Conservation (phyloP, 35 echinoderm and acorn worm genomes). For the Holothuria glaberrima region DNA sequence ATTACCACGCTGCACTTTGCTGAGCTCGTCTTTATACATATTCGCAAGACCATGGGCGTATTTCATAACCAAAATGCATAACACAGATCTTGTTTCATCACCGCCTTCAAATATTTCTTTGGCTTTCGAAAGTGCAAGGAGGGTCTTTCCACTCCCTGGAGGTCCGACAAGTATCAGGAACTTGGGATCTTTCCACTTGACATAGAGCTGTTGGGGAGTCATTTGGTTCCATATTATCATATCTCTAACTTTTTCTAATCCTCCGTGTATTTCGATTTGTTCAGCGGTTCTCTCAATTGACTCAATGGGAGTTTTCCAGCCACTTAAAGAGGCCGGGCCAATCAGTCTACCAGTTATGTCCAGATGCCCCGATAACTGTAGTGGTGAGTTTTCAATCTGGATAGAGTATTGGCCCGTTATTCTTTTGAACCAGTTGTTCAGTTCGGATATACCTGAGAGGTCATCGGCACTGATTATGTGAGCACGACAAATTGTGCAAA, state of each 20-base stretch:
- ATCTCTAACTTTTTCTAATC: not conserved
- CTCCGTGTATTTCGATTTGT: conserved; percentile 8
- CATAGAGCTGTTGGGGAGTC: conserved; percentile 16
- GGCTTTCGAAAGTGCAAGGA: conserved; percentile 14
- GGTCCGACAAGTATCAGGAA: conserved; percentile 13
- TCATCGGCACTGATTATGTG: conserved; percentile 22
- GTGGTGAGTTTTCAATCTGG: not conserved
- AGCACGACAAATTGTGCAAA: not conserved
- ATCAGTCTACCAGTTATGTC: conserved; percentile 18
- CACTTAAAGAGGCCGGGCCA: conserved; percentile 22
- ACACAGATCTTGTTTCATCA: not conserved
- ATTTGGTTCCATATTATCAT: not conserved
- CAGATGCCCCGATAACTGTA: not conserved
- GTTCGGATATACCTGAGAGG: not conserved
- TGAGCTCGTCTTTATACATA: not conserved
- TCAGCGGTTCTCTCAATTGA: conserved; percentile 11
- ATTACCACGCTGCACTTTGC: not conserved
- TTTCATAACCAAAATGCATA: not conserved
- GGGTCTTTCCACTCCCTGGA: no score
- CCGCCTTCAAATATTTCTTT: not conserved
- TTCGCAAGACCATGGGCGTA: not conserved
- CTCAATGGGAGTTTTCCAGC: not conserved
- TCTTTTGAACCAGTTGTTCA: not conserved
- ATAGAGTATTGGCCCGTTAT: no score
- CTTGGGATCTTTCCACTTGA: not conserved